These are phyloP conservation scores for Syndactyla subalaris DNA, from an alignment of 2,797 vertebrate species.

Conservation along the genomic window DNA sequence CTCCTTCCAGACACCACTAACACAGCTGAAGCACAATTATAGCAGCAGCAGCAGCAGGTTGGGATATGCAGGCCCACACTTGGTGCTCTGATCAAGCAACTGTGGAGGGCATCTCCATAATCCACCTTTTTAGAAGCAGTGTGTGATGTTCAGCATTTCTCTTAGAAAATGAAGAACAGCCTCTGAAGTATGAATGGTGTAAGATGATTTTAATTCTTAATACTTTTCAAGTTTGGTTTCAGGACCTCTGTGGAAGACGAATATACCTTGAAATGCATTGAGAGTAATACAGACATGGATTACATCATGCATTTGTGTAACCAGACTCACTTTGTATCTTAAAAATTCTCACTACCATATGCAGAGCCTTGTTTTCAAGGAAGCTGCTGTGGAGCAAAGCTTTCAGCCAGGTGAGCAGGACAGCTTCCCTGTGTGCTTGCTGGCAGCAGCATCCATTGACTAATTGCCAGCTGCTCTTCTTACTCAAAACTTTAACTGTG, in stretches of 20 bases:
- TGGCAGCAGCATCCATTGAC: fast-evolving
- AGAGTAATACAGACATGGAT: not conserved
- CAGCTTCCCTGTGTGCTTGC: fast-evolving
- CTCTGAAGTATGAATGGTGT: not conserved
- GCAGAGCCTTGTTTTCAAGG: not conserved
- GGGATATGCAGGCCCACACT: not conserved
- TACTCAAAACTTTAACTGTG: not conserved
- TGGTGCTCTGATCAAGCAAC: not conserved
- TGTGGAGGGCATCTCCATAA: fast-evolving
- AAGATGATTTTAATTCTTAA: not conserved
- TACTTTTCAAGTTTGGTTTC: not conserved
- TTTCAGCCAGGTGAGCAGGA: not conserved
- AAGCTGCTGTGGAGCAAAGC: fast-evolving
- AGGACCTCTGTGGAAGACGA: not conserved
- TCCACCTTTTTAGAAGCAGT: not conserved
- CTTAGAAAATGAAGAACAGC: not conserved
- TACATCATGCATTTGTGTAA: not conserved
- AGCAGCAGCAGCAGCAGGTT: not conserved
- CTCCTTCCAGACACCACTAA: not conserved
- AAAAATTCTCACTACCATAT: not conserved
- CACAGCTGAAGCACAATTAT: not conserved
- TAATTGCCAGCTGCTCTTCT: not conserved
- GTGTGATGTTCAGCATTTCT: not conserved
- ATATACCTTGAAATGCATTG: not conserved
- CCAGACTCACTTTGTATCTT: not conserved